Evolutionary conservation across 2,113 vertebrate genomes (phyloP), one percentile per base, ranked within the genome.

Genomic region (Rynchops niger): DNA sequence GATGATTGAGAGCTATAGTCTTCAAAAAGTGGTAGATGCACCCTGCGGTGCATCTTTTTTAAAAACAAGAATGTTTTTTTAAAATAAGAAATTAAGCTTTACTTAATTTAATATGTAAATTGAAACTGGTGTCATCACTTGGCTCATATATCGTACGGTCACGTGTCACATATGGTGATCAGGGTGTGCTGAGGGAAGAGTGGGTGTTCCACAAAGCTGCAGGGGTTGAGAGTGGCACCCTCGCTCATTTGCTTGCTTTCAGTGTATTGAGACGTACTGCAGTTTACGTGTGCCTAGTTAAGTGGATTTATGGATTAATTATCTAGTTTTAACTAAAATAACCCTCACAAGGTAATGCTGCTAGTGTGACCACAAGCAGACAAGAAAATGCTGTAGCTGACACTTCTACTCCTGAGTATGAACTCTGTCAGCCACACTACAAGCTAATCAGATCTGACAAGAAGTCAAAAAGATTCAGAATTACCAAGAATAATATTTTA

Each of bases 301-400:
- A 96, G 93, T 94, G 89, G 95, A 86, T 97, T 97, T 76, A 50
- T 72, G 91, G 95, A 95, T 96, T 97, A 94, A 88, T 96, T 94
- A 86, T 12, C 47, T 72, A 86, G 61, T 95, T 97, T 82, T 79
- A 88, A 86, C 93, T 53, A 63, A 95, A 96, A 96, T 97, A 95
- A 92, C 88, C 36, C 32, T 79, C 52, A 36, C 82, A 59, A 79
- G 62, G 79, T 93, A 82, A 53, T 50, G 47, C 79, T 85, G 26
- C 36, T 71, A 86, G 71, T 45, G 65, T 79, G 70, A 88, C 66
- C 2, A 2, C 50, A 23, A 38, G 78, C 49, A 81, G 67, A 19
- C 8, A 65, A 27, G 63, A 45, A 84, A 52, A 84, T 15, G 10
- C n/a, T 53, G 23, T 22, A 56, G 43, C 47, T 69, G 61, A 38